Base-by-base conservation (phyloP, 2,797 vertebrate species). In the Antrozous pallidus region DNA sequence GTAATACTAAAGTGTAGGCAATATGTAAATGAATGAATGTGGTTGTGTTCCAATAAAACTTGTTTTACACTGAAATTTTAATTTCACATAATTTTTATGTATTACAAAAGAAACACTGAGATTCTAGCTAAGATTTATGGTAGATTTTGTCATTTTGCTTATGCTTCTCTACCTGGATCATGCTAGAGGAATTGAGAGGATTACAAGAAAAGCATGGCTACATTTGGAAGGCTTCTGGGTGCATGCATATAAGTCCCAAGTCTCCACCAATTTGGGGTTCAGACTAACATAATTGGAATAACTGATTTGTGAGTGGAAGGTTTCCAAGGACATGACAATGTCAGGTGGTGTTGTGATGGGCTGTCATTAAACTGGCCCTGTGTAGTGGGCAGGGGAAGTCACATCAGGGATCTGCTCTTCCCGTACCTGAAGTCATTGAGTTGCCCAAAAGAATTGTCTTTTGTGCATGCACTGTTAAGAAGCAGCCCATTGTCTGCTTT, bases 1-100 rank as follows among this genome's bases (percentile, higher is more conserved):
- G 31, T 47, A 56, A 22, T 83, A 3, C 17, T 24, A 90, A 83
- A 58, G 28, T 70, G 58, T n/a, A 71, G 17, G 89, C 7, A 67
- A 56, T 74, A 73, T 38, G 1, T 78, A 95, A 84, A 54, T 58
- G 20, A 91, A 70, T 74, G 14, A 82, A 33, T 2, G 2, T 88
- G 47, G 11, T 22, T 82, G 8, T 88, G n/a, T 85, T 80, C 69
- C 33, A 73, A 82, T 67, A 67, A 69, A 92, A 88, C 24, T 88
- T 87, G 69, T 87, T 73, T 61, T 73, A 73, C n/a, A 88, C 8
- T 78, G 33, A 81, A 45, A 77, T 49, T 94, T 79, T 47, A 91
- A 74, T 74, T 91, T 70, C 22, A 38, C 63, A 8, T 56, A 81
- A 86, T 92, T 88, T 67, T 67, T 20, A 31, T 45, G 13, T 84